phyloP scores from a whole-genome alignment of 2,113 vertebrate genomes.

The Datnioides undecimradiatus region DNA sequence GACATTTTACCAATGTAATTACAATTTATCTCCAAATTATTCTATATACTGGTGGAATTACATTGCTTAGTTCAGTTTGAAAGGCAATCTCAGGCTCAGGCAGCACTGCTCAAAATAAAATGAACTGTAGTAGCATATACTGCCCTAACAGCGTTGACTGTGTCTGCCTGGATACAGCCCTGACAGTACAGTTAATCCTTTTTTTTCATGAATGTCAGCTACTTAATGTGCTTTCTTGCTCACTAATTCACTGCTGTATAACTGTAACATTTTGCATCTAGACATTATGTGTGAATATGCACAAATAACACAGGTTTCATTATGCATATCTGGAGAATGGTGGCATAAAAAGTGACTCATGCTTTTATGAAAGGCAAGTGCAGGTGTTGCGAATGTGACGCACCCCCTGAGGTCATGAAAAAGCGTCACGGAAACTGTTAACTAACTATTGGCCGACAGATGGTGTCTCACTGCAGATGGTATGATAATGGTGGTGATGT shows the following conservation, averaged over 20 bases:
- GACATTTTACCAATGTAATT: slow-evolving; percentile 56
- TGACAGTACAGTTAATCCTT: slow-evolving; percentile 10
- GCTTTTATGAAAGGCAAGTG: background rate
- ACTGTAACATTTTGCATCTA: slow-evolving; percentile 27
- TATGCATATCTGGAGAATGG: background rate
- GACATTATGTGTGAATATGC: slow-evolving; percentile 7
- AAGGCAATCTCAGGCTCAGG: slow-evolving; percentile 15
- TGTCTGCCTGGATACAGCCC: slow-evolving; percentile 13
- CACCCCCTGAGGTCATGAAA: slow-evolving; percentile 10
- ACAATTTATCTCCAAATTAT: slow-evolving; percentile 33
- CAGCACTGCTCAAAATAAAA: slow-evolving; percentile 17
- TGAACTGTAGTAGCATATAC: background rate
- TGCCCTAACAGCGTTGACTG: slow-evolving; percentile 11
- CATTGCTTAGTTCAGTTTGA: background rate
- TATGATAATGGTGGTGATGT: slow-evolving; percentile 9
- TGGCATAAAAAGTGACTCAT: slow-evolving; percentile 2
- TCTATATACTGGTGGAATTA: background rate
- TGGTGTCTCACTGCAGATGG: slow-evolving; percentile 24
- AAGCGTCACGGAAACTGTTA: slow-evolving; percentile 1
- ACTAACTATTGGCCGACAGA: slow-evolving; percentile 26
- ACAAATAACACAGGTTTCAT: background rate
- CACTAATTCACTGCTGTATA: slow-evolving; percentile 12
- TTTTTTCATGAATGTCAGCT: slow-evolving; percentile 28
- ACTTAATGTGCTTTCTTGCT: background rate
- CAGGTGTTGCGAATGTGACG: slow-evolving; percentile 17